Base-by-base conservation (phyloP, 2,113 vertebrate genomes). In the Gymnorhina tibicen region DNA sequence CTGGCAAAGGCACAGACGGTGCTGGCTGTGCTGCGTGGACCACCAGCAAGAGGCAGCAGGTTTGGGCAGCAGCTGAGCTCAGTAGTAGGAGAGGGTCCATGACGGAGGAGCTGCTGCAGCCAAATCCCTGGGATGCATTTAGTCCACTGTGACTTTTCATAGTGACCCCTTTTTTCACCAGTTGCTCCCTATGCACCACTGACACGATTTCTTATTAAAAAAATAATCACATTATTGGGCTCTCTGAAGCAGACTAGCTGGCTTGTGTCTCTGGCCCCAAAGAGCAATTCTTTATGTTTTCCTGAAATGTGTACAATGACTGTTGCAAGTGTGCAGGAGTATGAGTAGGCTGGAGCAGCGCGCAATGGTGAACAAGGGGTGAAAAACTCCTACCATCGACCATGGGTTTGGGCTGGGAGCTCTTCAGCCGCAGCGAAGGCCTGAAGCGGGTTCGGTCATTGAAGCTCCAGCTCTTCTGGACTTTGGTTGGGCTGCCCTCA, bases 391-490 rank as follows among this genome's bases (percentile, higher is more conserved):
- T 97, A 99, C 99, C 98, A 2, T 99, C 99, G 3, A 98, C 96
- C 87, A 98, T 97, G 19, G 99, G 98, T 70, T 99, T 99, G 16
- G 99, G 99, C 96, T 99, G 99, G 1, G 98, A 98, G 97, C 99
- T 99, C 98, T 99, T 99, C 37, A 99, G 98, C 63, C 99, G 98
- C 27, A 99, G 98, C 0, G 99, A 99, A 42, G 99, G 99, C 91
- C 99, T 98, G 98, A 99, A 99, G 86, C 99, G 98, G 0, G 99
- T 99, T 70, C 99, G 98, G 97, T 99, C 99, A 1, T 99, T 99
- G 97, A 99, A 99, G 96, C 99, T 99, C 99, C 99, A 99, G 97
- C 99, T 99, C 97, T 99, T 99, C 97, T 99, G 99, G 8, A 99
- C 99, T 97, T 99, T 99, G 94, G 98, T 98, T 15, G 99, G 99